Conservation (phyloP, 2,797 vertebrate genomes). For the Masticophis lateralis region DNA sequence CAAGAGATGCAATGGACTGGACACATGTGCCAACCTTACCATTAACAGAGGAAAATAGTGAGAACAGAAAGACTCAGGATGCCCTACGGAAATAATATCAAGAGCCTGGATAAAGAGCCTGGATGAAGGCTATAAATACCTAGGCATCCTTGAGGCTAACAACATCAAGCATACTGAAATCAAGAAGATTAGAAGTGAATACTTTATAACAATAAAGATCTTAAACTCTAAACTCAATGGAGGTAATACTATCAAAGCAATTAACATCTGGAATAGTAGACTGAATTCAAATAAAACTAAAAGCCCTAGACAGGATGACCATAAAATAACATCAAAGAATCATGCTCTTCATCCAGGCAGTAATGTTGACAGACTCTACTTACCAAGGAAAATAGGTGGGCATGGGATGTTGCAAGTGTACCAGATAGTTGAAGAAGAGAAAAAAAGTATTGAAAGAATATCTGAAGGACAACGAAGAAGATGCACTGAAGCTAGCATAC, state of each 20-base stretch:
- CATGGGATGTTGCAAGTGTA: background rate
- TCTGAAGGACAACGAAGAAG: background rate
- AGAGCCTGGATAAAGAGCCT: background rate
- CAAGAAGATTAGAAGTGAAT: background rate
- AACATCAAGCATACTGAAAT: background rate
- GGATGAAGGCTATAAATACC: background rate
- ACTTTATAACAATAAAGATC: background rate
- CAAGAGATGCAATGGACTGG: background rate
- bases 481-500: background rate
- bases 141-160: background rate
- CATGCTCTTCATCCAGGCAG: background rate
- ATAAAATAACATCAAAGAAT: background rate
- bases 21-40: background rate
- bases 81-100: background rate
- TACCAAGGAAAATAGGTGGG: background rate
- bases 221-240: background rate
- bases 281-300: background rate
- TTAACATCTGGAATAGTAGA: background rate
- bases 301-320: background rate
- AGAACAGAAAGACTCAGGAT: background rate
- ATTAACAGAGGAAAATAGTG: background rate
- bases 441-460: background rate
- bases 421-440: background rate
- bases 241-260: background rate
- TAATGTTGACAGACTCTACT: background rate